Conservation (phyloP, 2,888 invertebrate genomes). For the Chydorus sphaericus region DNA sequence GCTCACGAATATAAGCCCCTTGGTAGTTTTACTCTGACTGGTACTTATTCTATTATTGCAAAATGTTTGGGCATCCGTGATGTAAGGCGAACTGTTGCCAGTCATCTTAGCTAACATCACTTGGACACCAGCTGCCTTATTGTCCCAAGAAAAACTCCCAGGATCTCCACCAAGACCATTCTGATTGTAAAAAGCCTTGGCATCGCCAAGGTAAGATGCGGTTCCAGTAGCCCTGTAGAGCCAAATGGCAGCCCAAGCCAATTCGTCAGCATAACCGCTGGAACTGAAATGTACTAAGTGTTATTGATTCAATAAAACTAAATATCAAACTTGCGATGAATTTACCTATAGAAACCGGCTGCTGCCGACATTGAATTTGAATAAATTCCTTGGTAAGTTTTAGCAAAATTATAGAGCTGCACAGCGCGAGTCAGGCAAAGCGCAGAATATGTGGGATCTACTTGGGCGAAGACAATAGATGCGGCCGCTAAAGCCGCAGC, state of each 20-base stretch:
- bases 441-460: conserved; percentile 31
- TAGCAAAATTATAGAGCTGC: conserved; percentile 38
- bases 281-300: conserved; percentile 33
- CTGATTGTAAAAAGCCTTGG: conserved; percentile 34
- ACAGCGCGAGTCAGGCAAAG: conserved; percentile 34
- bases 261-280: conserved; percentile 39
- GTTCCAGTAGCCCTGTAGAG: conserved; percentile 38
- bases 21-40: conserved; percentile 26
- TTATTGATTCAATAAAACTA: neutral
- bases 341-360: conserved; percentile 35
- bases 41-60: conserved; percentile 26
- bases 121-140: conserved; percentile 40
- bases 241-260: conserved; percentile 42
- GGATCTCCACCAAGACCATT: conserved; percentile 35
- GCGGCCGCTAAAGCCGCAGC: conserved; percentile 42
- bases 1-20: conserved; percentile 21
- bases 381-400: conserved; percentile 34
- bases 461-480: conserved; percentile 32
- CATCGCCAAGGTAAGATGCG: conserved; percentile 33
- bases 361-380: conserved; percentile 37
- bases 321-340: neutral
- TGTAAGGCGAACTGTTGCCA: conserved; percentile 29
- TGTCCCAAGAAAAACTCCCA: conserved; percentile 39
- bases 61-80: conserved; percentile 27
- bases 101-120: conserved; percentile 35